phyloP scores from a whole-genome alignment of 2,888 invertebrate genomes.

The Tinea pellionella region DNA sequence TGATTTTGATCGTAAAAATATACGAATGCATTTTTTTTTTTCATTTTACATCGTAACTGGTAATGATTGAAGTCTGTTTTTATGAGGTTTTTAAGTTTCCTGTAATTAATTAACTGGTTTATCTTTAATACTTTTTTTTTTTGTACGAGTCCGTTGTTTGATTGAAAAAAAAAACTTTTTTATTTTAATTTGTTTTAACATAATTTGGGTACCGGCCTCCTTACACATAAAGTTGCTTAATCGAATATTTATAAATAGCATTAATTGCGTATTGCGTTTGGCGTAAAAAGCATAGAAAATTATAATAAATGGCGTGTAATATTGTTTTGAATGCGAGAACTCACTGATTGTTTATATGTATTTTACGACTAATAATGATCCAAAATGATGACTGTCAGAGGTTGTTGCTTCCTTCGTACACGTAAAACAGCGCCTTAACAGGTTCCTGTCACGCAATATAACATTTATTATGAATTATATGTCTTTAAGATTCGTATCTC shows the following conservation, averaged over 20 bases:
- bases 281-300: no score
- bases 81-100: background rate
- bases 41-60: background rate
- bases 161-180: no score
- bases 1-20: background rate
- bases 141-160: background rate
- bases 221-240: no score
- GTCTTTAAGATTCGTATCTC: background rate
- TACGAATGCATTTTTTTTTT: background rate
- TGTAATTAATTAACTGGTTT: background rate
- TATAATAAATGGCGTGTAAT: background rate
- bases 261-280: no score
- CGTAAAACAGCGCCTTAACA: constrained; percentile 9
- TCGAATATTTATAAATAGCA: no score
- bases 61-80: background rate
- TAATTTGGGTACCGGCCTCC: no score
- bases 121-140: background rate
- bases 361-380: constrained; percentile 11
- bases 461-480: constrained; percentile 9
- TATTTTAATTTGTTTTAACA: no score
- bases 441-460: constrained; percentile 8
- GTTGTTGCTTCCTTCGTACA: constrained; percentile 10
- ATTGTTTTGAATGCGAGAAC: constrained; percentile 9
- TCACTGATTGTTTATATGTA: constrained; percentile 12
- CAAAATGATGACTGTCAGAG: constrained; percentile 10